These are phyloP conservation scores for Geodia barretti DNA, from an alignment of 37 sponge, comb jelly and placozoan genomes.

Conservation along the genomic window DNA sequence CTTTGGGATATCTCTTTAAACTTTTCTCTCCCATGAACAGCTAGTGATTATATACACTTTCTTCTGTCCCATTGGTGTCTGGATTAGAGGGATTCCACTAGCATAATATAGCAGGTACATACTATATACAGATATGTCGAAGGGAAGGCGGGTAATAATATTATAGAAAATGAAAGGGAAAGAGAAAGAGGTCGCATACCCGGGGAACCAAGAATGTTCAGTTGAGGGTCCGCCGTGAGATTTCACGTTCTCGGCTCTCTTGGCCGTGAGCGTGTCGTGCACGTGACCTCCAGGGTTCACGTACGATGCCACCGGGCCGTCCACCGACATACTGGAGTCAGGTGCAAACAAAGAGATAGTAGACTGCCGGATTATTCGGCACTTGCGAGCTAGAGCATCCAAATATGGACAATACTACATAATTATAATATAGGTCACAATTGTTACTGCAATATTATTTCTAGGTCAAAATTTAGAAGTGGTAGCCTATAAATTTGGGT, in stretches of 20 bases:
- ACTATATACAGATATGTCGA: background rate
- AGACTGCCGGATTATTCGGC: background rate
- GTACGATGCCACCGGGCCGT: conserved; percentile 90
- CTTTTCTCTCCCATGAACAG: too few species aligned
- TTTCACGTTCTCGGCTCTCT: conserved; percentile 32
- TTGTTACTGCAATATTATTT: background rate
- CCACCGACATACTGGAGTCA: conserved; percentile 95
- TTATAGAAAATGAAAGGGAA: too few species aligned
- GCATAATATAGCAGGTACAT: too few species aligned
- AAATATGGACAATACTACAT: background rate
- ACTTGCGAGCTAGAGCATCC: background rate
- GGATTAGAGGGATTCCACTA: too few species aligned
- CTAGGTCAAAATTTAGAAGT: too few species aligned
- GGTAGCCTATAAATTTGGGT: too few species aligned
- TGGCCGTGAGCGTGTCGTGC: conserved; percentile 92
- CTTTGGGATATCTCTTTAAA: too few species aligned
- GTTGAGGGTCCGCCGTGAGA: conserved; percentile 47
- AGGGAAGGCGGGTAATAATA: too few species aligned
- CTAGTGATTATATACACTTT: too few species aligned
- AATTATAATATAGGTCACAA: background rate
- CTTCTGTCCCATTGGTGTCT: too few species aligned
- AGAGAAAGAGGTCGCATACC: conserved; percentile 56
- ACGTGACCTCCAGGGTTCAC: conserved; percentile 91
- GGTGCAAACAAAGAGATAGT: background rate
- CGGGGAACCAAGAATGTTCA: conserved; percentile 93